Conservation (phyloP, 2,113 vertebrate genomes). For the Otus sunia region DNA sequence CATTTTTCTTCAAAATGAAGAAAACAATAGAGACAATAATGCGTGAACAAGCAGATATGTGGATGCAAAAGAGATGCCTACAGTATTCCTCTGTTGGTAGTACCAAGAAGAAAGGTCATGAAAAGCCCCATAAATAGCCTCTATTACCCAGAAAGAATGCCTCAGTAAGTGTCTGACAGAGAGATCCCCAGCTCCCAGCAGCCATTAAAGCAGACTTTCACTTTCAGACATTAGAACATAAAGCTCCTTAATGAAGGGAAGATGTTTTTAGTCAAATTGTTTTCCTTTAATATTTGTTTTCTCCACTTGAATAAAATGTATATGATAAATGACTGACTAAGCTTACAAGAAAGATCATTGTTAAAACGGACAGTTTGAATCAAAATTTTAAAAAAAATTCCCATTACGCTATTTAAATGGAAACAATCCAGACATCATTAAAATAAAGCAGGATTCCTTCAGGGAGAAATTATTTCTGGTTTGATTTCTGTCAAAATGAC, state of each 20-base stretch:
- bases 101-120: conserved; percentile 67
- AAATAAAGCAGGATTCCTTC: conserved; percentile 74
- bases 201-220: conserved; percentile 59
- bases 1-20: conserved; percentile 60
- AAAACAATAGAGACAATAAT: conserved; percentile 61
- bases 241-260: conserved; percentile 40
- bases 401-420: conserved; percentile 66
- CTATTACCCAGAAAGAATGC: conserved; percentile 61
- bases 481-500: conserved; percentile 78
- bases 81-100: conserved; percentile 58
- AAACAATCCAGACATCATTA: conserved; percentile 74
- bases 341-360: conserved; percentile 59
- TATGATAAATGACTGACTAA: conserved; percentile 60
- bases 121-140: conserved; percentile 66
- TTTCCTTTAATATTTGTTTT: conserved; percentile 47
- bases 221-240: conserved; percentile 44
- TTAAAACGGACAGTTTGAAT: conserved; percentile 63
- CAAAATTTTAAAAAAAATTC: conserved; percentile 55
- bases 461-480: conserved; percentile 78
- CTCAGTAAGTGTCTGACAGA: conserved; percentile 60
- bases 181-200: conserved; percentile 58
- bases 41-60: conserved; percentile 57
- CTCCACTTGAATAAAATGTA: conserved; percentile 33
- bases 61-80: conserved; percentile 45
- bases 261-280: conserved; percentile 63